Evolutionary conservation across 2,113 vertebrate species (phyloP).

Genomic region (Scomber colias): DNA sequence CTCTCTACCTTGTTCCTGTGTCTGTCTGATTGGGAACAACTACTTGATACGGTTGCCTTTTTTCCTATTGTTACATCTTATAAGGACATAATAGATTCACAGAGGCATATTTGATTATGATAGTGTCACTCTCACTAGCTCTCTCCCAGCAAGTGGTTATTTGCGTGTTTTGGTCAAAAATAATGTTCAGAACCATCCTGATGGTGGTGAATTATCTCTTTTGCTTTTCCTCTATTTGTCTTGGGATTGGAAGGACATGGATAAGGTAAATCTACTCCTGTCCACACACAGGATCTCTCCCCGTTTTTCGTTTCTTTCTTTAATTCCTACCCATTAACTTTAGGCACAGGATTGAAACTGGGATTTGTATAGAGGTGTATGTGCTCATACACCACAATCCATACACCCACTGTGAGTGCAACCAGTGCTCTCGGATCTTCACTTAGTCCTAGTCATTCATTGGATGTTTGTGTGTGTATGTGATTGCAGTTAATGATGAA

Average conservation of each 20-base stretch:
- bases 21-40: too few species aligned
- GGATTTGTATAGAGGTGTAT: slow-evolving; percentile 83
- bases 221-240: slow-evolving; percentile 91
- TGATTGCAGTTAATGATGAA: slow-evolving; percentile 15
- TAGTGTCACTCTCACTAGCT: background rate
- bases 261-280: slow-evolving; percentile 91
- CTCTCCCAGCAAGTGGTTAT: background rate
- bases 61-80: background rate
- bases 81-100: background rate
- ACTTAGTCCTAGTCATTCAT: background rate
- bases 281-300: slow-evolving; percentile 77
- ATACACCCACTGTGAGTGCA: slow-evolving; percentile 44
- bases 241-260: slow-evolving; percentile 96
- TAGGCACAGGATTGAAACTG: slow-evolving; percentile 87
- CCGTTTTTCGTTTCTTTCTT: slow-evolving; percentile 61
- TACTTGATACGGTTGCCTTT: background rate
- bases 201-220: slow-evolving; percentile 90
- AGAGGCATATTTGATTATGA: slow-evolving; percentile 2
- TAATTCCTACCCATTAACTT: slow-evolving; percentile 60
- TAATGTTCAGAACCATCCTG: slow-evolving; percentile 83
- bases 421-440: slow-evolving; percentile 5
- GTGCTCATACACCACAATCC: slow-evolving; percentile 44
- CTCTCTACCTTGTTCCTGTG: background rate
- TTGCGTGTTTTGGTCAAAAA: slow-evolving; percentile 48
- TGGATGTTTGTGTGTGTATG: slow-evolving; percentile 29